A percentile compares a stretch with the other conserved stretches of the same genome.
Conservation (phyloP, 2,797 vertebrate genomes). For the Hydrolagus colliei region DNA sequence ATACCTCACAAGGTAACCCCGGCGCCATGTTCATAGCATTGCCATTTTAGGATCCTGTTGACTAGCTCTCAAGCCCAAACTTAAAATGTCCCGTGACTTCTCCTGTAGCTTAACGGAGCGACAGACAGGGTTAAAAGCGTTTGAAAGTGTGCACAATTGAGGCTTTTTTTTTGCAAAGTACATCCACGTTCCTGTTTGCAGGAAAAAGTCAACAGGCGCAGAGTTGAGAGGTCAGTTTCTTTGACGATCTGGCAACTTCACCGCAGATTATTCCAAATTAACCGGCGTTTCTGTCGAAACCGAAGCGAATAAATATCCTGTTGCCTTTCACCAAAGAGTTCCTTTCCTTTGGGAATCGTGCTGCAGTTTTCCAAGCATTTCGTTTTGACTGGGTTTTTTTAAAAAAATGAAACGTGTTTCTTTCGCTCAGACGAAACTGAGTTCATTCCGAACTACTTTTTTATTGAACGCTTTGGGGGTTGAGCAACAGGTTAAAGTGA, state of each 20-base stretch:
- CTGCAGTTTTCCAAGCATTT: neutral
- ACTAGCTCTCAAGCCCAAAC: neutral
- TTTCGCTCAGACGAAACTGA: neutral
- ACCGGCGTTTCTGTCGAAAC: too few species aligned
- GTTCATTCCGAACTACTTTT: slow-evolving; percentile 27
- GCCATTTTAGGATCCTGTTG: neutral
- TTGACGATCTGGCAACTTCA: neutral
- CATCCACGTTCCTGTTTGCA: neutral
- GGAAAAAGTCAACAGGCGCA: neutral
- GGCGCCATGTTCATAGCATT: neutral
- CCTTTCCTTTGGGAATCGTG: too few species aligned
- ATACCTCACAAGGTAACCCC: too few species aligned
- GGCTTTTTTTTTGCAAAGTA: neutral
- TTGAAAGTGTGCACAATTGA: neutral
- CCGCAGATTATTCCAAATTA: neutral
- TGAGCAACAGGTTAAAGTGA: neutral
- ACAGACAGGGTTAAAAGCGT: neutral
- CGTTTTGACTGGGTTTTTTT: too few species aligned
- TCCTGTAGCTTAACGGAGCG: neutral
- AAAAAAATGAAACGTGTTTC: neutral
- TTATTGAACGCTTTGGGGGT: slow-evolving; percentile 9
- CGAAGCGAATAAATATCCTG: too few species aligned
- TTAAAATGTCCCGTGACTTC: neutral
- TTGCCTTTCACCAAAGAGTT: too few species aligned
- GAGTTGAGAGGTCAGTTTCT: neutral